phyloP scores from a whole-genome alignment of 2,113 vertebrate species.

The Phocoena sinus region DNA sequence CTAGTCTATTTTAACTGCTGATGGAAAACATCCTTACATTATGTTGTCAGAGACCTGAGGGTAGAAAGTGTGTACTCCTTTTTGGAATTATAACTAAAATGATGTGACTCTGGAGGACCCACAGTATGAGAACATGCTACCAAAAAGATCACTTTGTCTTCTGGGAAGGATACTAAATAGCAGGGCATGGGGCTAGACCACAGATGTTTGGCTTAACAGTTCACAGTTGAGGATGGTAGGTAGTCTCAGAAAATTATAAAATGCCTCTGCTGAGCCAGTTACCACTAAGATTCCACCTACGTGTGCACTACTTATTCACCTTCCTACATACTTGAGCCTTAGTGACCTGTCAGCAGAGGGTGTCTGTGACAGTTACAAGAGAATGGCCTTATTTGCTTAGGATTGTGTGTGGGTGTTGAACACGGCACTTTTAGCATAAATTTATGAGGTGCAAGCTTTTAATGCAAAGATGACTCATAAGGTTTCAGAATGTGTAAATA shows the following conservation, averaged over 20 bases:
- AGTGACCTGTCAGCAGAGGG: conserved; percentile 48
- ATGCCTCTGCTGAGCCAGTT: conserved; percentile 24
- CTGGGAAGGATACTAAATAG: neutral
- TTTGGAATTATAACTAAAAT: neutral
- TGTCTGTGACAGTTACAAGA: conserved; percentile 18
- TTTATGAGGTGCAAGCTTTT: conserved; percentile 59
- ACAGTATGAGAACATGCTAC: neutral
- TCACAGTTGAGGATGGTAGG: neutral
- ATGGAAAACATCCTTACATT: neutral
- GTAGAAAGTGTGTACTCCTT: neutral
- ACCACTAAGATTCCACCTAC: conserved; percentile 64
- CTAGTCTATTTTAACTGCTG: neutral
- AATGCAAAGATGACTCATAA: conserved; percentile 70
- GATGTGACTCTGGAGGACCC: neutral
- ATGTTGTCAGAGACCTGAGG: neutral
- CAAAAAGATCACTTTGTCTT: conserved; percentile 5
- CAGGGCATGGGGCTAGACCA: neutral
- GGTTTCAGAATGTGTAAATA: conserved; percentile 71
- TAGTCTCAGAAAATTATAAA: conserved; percentile 12
- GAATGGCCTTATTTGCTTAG: conserved; percentile 38
- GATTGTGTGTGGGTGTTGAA: conserved; percentile 55
- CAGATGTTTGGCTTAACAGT: conserved; percentile 48
- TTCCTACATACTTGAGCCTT: conserved; percentile 36
- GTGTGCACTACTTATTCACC: neutral
- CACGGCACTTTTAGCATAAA: conserved; percentile 46